A percentile compares a stretch with the other conserved stretches of the same genome.
These are phyloP conservation scores for Bilobella aurantiaca DNA, from an alignment of 1,140 invertebrate genomes.

Conservation along the genomic window DNA sequence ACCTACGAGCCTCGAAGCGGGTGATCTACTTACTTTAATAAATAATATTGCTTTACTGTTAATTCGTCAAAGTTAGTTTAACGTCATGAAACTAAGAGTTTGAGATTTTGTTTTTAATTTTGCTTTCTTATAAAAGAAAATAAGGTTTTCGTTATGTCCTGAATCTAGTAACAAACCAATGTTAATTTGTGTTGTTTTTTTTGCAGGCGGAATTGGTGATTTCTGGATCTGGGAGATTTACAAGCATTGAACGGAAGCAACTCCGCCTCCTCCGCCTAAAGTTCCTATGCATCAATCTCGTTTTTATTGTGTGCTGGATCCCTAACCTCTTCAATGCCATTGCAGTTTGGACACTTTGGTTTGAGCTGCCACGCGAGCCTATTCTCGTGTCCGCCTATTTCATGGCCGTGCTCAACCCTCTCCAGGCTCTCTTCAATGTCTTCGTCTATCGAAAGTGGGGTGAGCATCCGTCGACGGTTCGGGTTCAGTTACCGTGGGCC, in stretches of 20 bases:
- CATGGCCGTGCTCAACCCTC: slow-evolving; percentile 65
- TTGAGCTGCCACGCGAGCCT: slow-evolving; percentile 31
- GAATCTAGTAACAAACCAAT: too few species aligned
- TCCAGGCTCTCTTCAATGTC: slow-evolving; percentile 68
- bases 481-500: slow-evolving; percentile 31
- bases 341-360: slow-evolving; percentile 64
- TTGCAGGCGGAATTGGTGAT: slow-evolving; percentile 29
- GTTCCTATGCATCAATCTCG: slow-evolving; percentile 62
- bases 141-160: too few species aligned
- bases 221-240: slow-evolving; percentile 32
- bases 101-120: too few species aligned
- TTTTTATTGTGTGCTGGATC: slow-evolving; percentile 69
- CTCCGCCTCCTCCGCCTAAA: slow-evolving; percentile 57
- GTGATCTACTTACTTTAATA: slow-evolving; percentile 41
- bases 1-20: slow-evolving; percentile 52
- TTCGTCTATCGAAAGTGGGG: slow-evolving; percentile 63
- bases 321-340: slow-evolving; percentile 67
- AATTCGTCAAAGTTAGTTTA: too few species aligned
- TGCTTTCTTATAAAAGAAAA: too few species aligned
- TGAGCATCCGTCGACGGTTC: slow-evolving; percentile 37
- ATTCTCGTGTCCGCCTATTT: slow-evolving; percentile 35
- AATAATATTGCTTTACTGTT: background rate
- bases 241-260: slow-evolving; percentile 53
- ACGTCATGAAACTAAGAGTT: too few species aligned
- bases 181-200: background rate